Evolutionary conservation across 2,888 invertebrate genomes (phyloP), one percentile per base, ranked within the genome.

Genomic region (Limnephilus lunatus): DNA sequence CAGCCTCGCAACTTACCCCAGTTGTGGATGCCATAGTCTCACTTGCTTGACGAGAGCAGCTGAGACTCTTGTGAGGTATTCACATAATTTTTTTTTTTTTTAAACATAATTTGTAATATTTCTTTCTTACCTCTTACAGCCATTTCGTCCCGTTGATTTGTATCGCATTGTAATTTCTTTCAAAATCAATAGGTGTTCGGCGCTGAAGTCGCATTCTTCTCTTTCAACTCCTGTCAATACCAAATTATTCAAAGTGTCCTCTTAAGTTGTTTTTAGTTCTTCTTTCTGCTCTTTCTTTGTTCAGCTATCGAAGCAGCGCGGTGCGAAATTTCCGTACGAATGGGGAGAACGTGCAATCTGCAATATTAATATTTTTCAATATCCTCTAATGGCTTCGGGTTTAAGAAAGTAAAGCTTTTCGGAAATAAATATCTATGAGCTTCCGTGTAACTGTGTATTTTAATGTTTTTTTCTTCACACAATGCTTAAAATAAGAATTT

Each of bases 231-330:
- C 86, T 48, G 44, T 86, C 44, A 44, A 30, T 48, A 48, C 44
- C 86, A 30, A 86, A 86, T 86, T 48, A 39, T 86, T 86, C 68
- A 68, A 86, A 86, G 86, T 48, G 86, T 86, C 86, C 48, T 86
- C 48, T 86, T 44, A 44, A 48, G n/a, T 86, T 86, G 86, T 48
- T 86, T 44, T 86, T 68, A 68, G 25, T 86, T 39, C 85, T 85
- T 85, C 85, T 85, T 83, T 48, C 44, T 48, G 7, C 68, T 48
- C 7, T 44, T 25, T 86, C 44, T 86, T 86, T 44, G 48, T 86
- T 86, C 86, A 44, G 14, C 44, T 44, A 30, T 30, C 86, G 39
- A 19, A 19, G 19, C 19, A 2, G 35, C 44, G 30, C 19, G 68
- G 35, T n/a, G 86, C 48, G 44, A 86, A 48, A n/a, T 44, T 86